Conservation (phyloP, 1,140 invertebrate species). For the Cydia fagiglandana region DNA sequence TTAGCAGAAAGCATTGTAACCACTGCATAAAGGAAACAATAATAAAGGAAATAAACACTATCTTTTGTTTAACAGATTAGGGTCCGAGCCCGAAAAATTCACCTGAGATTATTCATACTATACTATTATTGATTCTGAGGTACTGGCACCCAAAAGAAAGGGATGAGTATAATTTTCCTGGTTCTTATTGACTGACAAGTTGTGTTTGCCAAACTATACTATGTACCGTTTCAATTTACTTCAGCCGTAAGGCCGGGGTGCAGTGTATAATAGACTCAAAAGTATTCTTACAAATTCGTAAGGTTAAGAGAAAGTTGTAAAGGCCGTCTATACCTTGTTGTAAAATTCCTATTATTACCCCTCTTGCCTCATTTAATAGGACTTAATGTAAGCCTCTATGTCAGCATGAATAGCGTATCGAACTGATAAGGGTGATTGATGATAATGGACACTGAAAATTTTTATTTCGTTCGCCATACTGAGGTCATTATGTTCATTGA, state of each 20-base stretch:
- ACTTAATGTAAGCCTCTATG: constrained; percentile 17
- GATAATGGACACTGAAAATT: constrained; percentile 2
- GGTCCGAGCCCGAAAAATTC: too few species aligned
- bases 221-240: background rate
- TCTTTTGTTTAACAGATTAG: too few species aligned
- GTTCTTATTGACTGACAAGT: too few species aligned
- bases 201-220: background rate
- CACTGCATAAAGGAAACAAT: too few species aligned
- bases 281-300: background rate
- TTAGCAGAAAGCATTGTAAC: too few species aligned
- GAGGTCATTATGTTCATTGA: background rate
- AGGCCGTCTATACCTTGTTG: background rate
- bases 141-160: too few species aligned
- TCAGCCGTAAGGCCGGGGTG: background rate
- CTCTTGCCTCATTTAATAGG: background rate
- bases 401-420: constrained; percentile 19
- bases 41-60: too few species aligned
- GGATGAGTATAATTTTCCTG: too few species aligned
- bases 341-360: background rate
- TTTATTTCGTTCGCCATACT: constrained; percentile 6
- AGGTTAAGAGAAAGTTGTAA: background rate
- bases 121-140: too few species aligned
- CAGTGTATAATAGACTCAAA: background rate
- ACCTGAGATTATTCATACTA: too few species aligned
- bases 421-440: constrained; percentile 21